phyloP scores from a whole-genome alignment of 2,888 invertebrate genomes.

The Phengaris arion region DNA sequence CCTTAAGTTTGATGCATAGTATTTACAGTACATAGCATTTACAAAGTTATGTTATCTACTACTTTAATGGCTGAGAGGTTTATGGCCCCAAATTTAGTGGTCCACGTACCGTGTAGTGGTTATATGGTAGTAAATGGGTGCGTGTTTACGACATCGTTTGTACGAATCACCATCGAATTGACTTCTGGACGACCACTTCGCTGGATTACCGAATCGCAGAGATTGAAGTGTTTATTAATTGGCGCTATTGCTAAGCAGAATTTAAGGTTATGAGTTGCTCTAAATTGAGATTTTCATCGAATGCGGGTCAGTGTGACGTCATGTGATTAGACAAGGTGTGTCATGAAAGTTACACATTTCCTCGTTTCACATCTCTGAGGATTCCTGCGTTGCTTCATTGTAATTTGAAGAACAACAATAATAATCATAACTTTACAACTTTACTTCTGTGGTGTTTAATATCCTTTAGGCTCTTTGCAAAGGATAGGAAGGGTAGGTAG shows the following conservation, averaged over 20 bases:
- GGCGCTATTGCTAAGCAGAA: background rate
- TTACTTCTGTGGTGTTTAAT: no score
- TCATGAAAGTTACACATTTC: no score
- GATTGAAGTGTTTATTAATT: constrained; percentile 13
- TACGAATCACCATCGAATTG: constrained; percentile 5
- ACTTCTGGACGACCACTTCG: background rate
- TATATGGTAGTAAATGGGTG: constrained; percentile 17
- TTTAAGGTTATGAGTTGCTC: no score
- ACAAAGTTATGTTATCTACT: constrained; percentile 19
- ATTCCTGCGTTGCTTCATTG: no score
- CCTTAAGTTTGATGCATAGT: background rate
- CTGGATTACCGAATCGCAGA: background rate
- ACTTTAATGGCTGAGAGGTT: constrained; percentile 11
- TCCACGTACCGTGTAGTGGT: constrained; percentile 25
- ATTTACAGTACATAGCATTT: background rate
- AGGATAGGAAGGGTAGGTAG: no score
- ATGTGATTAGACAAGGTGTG: no score
- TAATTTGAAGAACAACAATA: no score
- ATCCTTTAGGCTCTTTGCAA: no score
- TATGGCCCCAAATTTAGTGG: constrained; percentile 11
- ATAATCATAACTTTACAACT: no score
- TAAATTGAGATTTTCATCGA: no score
- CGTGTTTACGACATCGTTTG: constrained; percentile 28
- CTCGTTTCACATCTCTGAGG: no score
- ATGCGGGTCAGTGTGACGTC: no score